phyloP scores from a whole-genome alignment of 2,797 vertebrate species.

The Urophycis tenuis region DNA sequence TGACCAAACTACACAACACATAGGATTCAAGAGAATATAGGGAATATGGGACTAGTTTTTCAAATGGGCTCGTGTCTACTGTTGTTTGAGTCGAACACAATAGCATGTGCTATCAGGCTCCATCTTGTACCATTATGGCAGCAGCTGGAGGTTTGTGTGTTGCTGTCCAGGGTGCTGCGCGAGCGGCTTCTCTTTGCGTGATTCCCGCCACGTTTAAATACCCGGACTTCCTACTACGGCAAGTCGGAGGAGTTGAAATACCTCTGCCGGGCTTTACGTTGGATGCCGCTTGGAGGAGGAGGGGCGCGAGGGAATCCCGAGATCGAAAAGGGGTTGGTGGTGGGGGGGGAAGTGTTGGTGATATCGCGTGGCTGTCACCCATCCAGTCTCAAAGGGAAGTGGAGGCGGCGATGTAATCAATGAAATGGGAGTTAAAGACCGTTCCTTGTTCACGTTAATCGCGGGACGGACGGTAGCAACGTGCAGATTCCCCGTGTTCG shows the following conservation, averaged over 20 bases:
- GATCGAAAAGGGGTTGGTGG: conserved; percentile 16
- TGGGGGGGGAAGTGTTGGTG: background rate
- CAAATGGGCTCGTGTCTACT: too few relatives aligned
- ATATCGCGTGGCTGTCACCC: conserved; percentile 52
- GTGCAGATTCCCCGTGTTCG: background rate
- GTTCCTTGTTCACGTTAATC: background rate
- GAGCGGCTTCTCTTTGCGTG: background rate
- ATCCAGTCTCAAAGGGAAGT: conserved; percentile 28
- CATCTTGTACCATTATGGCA: background rate
- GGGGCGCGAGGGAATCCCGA: conserved; percentile 59
- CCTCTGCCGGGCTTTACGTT: background rate
- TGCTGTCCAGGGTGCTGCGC: conserved; percentile 58
- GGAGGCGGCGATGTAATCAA: conserved; percentile 3
- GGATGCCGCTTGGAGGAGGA: conserved; percentile 26
- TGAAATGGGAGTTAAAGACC: conserved; percentile 1
- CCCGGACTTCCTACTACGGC: background rate
- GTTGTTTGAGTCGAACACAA: too few relatives aligned
- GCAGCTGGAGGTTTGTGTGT: background rate
- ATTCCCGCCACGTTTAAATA: background rate
- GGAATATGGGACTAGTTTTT: background rate
- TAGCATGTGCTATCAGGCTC: background rate
- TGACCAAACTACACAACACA: background rate
- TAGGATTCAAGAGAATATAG: background rate
- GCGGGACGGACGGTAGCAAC: background rate
- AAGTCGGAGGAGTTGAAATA: background rate